Evolutionary conservation across 2,888 invertebrate genomes (phyloP), one percentile per base, ranked within the genome.

Genomic region (Trilocha varians): DNA sequence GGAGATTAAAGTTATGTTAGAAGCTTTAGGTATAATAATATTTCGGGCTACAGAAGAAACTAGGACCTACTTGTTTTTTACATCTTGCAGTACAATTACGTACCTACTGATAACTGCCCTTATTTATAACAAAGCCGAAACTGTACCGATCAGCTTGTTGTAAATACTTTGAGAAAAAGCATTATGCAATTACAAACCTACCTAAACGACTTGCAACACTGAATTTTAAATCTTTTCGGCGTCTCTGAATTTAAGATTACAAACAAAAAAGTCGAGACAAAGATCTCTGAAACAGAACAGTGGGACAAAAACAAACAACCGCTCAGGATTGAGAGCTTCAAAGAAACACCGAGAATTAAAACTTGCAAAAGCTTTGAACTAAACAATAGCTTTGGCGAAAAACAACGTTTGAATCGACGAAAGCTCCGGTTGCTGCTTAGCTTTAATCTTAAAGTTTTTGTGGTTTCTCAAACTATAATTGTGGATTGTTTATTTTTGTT

Each of bases 401-500:
- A 66, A 67, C 47, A 53, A 58, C 53, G 49, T 5, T 25, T 18
- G 16, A 25, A 25, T 18, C 35, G 33, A 16, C 17, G 38, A 25
- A 33, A 39, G 18, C 38, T 36, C 32, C 32, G 38, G 16, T 41
- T 25, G 9, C 35, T 35, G 35, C 32, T 16, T 34, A 53, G 55
- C 48, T 52, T 58, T 65, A 70, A 73, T 74, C 73, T 72, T 65
- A 62, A 65, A 64, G 65, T 59, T 45, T 16, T 13, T 13, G n/a
- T 33, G 35, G 38, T 6, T 40, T 39, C 16, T 38, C 34, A 44
- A 41, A 43, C 39, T 35, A 41, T 18, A 37, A 39, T 25, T n/a
- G 5, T n/a, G 1, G 14, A 25, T 9, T 25, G 25, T 9, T 6
- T 11, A 2, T 25, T 9, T 11, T 9, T 5, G 5, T 9, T 25